Conservation (phyloP, 2,113 vertebrate genomes). For the Corythornis cristatus region DNA sequence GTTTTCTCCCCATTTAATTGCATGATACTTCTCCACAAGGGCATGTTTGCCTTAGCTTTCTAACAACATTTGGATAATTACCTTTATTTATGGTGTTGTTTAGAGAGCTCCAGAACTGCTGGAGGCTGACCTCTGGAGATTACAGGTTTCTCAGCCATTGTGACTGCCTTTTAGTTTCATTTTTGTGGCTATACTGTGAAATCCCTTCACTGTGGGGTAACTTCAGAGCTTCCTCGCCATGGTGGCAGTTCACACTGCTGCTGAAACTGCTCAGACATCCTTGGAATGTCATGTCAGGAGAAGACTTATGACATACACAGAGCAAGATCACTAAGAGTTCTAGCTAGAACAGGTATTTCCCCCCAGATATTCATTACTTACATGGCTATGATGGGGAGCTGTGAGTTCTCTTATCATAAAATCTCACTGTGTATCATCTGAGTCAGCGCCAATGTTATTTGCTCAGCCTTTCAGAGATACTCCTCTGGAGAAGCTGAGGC, state of each 20-base stretch:
- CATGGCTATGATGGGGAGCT: not conserved
- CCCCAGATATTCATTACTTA: not conserved
- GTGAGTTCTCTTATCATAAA: not conserved
- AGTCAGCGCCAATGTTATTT: not conserved
- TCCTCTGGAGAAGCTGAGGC: not conserved
- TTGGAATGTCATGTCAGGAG: not conserved
- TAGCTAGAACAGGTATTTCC: not conserved
- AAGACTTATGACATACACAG: not conserved
- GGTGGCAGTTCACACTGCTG: not conserved
- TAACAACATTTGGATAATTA: not conserved
- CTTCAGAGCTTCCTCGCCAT: not conserved
- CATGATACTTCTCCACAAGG: not conserved
- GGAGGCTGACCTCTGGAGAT: not conserved
- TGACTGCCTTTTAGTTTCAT: not conserved
- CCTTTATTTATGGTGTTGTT: slow-evolving; percentile 16
- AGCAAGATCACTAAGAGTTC: not conserved
- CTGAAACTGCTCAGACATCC: not conserved
- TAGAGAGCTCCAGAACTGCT: not conserved
- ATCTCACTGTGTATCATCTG: not conserved
- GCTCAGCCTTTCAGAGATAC: not conserved
- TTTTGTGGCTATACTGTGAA: not conserved
- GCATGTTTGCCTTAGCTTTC: not conserved
- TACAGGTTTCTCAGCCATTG: not conserved
- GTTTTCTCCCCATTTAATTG: not conserved
- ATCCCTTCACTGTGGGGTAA: not conserved